These are phyloP conservation scores for Mustelus asterias DNA, from an alignment of 2,113 vertebrate genomes.

Conservation along the genomic window DNA sequence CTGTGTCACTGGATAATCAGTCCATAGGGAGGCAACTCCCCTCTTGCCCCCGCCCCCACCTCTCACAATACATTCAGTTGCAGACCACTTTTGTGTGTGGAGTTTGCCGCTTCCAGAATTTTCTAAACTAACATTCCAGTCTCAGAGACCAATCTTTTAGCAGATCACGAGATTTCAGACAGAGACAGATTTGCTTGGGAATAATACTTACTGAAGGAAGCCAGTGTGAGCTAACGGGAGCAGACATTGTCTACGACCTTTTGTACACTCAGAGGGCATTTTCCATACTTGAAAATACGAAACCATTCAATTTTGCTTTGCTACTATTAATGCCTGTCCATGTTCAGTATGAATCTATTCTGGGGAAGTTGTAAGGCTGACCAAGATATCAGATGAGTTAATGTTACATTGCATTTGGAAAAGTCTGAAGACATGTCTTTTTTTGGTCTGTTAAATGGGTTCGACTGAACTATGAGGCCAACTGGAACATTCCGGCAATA, in stretches of 20 bases:
- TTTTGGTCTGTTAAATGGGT: too few relatives aligned
- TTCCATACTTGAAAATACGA: background rate
- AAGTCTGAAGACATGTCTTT: too few relatives aligned
- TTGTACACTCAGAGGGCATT: background rate
- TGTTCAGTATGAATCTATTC: too few relatives aligned
- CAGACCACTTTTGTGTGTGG: background rate
- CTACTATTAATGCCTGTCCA: background rate
- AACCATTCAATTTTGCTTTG: background rate
- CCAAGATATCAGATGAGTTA: background rate
- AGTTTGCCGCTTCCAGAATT: background rate
- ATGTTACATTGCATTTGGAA: background rate
- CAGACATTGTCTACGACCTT: background rate
- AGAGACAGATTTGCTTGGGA: background rate
- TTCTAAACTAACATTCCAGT: background rate
- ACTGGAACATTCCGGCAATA: too few relatives aligned
- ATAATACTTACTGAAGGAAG: background rate
- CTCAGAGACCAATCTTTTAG: background rate
- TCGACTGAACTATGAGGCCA: too few relatives aligned
- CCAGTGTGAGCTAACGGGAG: background rate
- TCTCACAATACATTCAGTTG: too few relatives aligned
- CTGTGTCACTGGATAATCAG: background rate
- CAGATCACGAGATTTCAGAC: background rate
- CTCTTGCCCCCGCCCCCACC: background rate
- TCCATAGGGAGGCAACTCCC: background rate
- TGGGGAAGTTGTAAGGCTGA: background rate